A percentile compares a stretch with the other conserved stretches of the same genome.
These are phyloP conservation scores for Myiozetetes cayanensis DNA, from an alignment of 2,113 vertebrate genomes.

Conservation along the genomic window DNA sequence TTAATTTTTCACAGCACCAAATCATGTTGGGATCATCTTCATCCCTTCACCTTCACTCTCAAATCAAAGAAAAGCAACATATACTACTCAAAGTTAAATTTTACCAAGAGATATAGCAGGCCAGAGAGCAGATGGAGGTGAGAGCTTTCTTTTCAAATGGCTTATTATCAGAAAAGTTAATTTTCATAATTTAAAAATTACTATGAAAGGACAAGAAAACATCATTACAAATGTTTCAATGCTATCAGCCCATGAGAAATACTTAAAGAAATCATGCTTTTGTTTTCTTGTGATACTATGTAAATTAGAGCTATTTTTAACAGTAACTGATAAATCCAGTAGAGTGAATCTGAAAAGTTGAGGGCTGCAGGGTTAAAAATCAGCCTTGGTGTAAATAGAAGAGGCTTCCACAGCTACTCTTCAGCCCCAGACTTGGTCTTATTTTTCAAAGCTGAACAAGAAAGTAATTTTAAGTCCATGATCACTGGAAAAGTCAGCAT, in stretches of 20 bases:
- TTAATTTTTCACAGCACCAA: not conserved
- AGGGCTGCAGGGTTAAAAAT: not conserved
- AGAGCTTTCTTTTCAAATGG: not conserved
- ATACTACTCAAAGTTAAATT: not conserved
- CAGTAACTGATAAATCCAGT: not conserved
- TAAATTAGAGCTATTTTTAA: not conserved
- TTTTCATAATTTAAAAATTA: not conserved
- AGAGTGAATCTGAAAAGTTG: not conserved
- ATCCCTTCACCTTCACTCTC: not conserved
- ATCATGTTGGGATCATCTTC: not conserved
- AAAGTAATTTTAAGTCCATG: not conserved
- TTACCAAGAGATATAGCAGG: not conserved
- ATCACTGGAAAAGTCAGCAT: not conserved
- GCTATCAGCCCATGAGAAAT: not conserved
- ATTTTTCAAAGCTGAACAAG: not conserved
- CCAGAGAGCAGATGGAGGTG: not conserved
- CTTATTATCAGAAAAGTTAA: not conserved
- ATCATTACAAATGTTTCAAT: not conserved
- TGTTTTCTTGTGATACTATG: not conserved
- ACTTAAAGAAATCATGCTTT: not conserved
- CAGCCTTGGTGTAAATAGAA: not conserved
- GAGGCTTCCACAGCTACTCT: not conserved
- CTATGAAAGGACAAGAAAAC: not conserved
- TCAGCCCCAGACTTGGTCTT: not conserved
- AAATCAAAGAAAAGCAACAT: not conserved